Percentiles rank a stretch among this genome's conserved stretches.
These are phyloP conservation scores for Vesta saturnalis DNA, from an alignment of 2,888 invertebrate species.

Conservation along the genomic window DNA sequence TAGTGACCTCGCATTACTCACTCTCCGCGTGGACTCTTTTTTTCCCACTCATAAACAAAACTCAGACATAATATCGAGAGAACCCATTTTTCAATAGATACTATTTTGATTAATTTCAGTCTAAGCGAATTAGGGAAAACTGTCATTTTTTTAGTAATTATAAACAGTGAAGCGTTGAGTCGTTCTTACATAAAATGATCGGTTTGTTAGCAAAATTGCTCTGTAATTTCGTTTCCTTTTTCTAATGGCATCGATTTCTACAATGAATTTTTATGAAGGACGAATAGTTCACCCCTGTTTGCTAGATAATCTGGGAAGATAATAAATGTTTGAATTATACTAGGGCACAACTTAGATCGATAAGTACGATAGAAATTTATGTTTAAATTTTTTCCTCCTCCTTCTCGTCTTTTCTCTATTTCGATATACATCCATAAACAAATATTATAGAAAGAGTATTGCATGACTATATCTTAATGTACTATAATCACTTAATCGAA, in stretches of 20 bases:
- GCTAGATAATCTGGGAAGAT: background rate
- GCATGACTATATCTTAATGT: background rate
- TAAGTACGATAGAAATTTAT: background rate
- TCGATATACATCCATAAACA: background rate
- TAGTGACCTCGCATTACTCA: conserved; percentile 35
- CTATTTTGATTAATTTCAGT: too few relatives aligned
- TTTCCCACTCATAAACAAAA: conserved; percentile 21
- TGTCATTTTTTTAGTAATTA: background rate
- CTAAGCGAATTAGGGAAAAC: background rate
- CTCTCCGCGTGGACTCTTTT: conserved; percentile 24
- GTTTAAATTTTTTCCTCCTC: background rate
- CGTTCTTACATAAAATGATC: background rate
- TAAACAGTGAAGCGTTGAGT: background rate
- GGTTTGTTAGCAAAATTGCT: background rate
- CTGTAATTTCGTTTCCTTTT: background rate
- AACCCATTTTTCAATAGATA: conserved; percentile 23
- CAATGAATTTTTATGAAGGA: conserved; percentile 5
- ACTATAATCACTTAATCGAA: background rate
- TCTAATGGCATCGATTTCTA: background rate
- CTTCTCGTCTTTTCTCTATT: too few relatives aligned
- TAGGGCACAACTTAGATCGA: background rate
- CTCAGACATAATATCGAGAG: conserved; percentile 9
- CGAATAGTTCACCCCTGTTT: conserved; percentile 3
- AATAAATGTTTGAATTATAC: conserved; percentile 5
- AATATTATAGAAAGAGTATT: background rate